phyloP scores from a whole-genome alignment of 2,888 invertebrate species.

The Eupithecia vulgata region DNA sequence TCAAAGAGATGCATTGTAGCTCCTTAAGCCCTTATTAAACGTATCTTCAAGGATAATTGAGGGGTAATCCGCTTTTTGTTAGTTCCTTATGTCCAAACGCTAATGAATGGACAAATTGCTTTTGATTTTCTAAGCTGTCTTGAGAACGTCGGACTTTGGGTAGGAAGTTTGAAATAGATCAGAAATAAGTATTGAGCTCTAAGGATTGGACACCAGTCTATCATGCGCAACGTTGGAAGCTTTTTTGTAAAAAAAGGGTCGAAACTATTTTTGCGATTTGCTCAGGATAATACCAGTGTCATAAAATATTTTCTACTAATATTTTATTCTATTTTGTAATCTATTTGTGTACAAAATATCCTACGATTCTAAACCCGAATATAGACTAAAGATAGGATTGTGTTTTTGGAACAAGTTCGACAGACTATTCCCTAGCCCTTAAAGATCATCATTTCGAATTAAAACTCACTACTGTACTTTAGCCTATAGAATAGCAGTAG shows the following conservation, averaged over 20 bases:
- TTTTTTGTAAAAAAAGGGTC: background rate
- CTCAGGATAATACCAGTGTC: background rate
- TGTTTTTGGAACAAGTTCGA: no score
- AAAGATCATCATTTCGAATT: no score
- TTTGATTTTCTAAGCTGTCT: conserved; percentile 36
- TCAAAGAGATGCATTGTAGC: conserved; percentile 52
- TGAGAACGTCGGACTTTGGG: conserved; percentile 15
- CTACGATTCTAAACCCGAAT: background rate
- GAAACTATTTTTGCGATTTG: background rate
- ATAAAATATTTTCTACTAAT: background rate
- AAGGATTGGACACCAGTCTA: background rate
- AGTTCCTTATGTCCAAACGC: conserved; percentile 38
- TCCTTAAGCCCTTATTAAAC: conserved; percentile 49
- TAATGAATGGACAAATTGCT: conserved; percentile 43
- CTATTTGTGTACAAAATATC: background rate
- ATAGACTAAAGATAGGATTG: background rate
- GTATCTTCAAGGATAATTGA: conserved; percentile 58
- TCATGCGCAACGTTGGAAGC: background rate
- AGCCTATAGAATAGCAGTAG: no score
- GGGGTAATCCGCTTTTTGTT: conserved; percentile 52
- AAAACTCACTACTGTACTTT: no score
- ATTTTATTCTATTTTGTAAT: no score
- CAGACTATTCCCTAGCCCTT: no score
- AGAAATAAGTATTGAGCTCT: background rate
- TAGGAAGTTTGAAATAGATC: background rate